These are phyloP conservation scores for Drosophila rufa DNA, from an alignment of 1,140 invertebrate genomes.

Conservation along the genomic window DNA sequence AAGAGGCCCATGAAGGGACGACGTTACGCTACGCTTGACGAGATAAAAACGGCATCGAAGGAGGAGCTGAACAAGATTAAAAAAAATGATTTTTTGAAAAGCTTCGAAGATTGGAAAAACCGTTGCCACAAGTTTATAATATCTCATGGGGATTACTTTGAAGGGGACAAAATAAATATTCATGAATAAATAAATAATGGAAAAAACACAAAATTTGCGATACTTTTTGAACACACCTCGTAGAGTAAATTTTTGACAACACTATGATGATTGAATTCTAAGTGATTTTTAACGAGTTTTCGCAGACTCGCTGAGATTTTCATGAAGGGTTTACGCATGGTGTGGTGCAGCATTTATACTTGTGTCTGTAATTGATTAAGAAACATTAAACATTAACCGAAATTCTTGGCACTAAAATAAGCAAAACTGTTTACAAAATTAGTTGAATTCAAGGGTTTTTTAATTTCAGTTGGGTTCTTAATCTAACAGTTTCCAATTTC, in stretches of 20 bases:
- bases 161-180: too few relatives aligned
- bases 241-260: conserved; percentile 73
- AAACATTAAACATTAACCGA: conserved; percentile 52
- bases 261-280: conserved; percentile 85
- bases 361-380: conserved; percentile 3
- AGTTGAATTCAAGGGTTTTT: background rate
- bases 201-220: too few relatives aligned
- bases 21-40: too few relatives aligned
- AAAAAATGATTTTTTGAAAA: too few relatives aligned
- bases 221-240: too few relatives aligned
- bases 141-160: too few relatives aligned
- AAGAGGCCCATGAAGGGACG: too few relatives aligned
- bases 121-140: too few relatives aligned
- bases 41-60: too few relatives aligned
- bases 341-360: conserved; percentile 22
- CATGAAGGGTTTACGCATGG: background rate
- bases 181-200: too few relatives aligned
- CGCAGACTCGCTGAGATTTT: conserved; percentile 34
- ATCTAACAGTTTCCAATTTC: background rate
- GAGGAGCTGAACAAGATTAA: too few relatives aligned
- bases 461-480: background rate
- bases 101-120: too few relatives aligned
- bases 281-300: conserved; percentile 84
- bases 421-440: background rate
- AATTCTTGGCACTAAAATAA: conserved; percentile 44